Evolutionary conservation across 2,888 invertebrate species (phyloP), one percentile per base, ranked within the genome.

Genomic region (Cheilosia scutellata): DNA sequence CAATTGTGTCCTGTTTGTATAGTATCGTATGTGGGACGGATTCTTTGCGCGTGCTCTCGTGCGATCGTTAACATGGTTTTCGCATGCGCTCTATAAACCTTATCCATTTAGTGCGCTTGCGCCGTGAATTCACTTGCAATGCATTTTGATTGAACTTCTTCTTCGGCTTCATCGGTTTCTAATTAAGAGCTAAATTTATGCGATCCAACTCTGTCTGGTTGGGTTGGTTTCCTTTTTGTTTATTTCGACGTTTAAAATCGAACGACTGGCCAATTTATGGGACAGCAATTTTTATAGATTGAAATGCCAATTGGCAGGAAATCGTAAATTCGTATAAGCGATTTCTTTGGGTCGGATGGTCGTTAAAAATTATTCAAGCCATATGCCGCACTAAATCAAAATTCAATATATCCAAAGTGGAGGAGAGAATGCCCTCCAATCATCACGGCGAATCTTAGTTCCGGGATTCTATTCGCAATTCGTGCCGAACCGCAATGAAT

Each of bases 391-490:
- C 49, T 31, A 40, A 33, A n/a, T 75, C 51, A 20, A n/a, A 42
- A 40, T 42, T 37, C 16, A n/a, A n/a, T 13, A 40, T 25, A 25
- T 11, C n/a, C 44, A n/a, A 58, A 40, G 20, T 25, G 29, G 51
- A 11, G 13, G n/a, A 65, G 37, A 27, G 13, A 55, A 49, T 49
- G n/a, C 58, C 42, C 51, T 40, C 40, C n/a, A 58, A 68, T 77
- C 68, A 68, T 68, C 58, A 60, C 44, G 62, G 31, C 11, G 33
- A 60, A 51, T 68, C 51, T 40, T 2, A n/a, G 51, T 68, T 60
- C 77, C 68, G 77, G 66, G 65, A 58, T 75, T 75, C 75, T 75
- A 75, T 57, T 47, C 65, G 60, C 11, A 62, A 44, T 53, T 77
- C 68, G 77, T 77, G 77, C 68, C 27, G 31, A 60, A 60, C 51